Conservation (phyloP, 1,140 invertebrate genomes). For the Drosophila setifemur region DNA sequence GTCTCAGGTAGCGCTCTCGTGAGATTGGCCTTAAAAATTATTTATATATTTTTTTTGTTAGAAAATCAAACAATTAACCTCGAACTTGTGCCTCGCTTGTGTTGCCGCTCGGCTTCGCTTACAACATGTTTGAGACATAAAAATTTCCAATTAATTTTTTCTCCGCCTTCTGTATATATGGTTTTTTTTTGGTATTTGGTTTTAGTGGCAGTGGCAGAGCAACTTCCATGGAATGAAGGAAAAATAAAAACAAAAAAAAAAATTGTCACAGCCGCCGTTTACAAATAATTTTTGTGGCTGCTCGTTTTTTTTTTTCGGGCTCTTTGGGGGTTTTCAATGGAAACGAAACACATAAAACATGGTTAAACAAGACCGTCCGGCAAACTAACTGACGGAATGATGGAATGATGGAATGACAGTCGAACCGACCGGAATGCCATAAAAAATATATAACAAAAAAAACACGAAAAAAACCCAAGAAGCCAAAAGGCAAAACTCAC, state of each 20-base stretch:
- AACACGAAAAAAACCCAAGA: not conserved
- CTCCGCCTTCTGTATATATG: conserved; percentile 18
- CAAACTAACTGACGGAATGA: conserved; percentile 33
- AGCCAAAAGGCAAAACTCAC: conserved; percentile 1
- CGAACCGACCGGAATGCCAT: conserved; percentile 55
- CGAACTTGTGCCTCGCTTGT: conserved; percentile 64
- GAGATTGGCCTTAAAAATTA: conserved; percentile 69
- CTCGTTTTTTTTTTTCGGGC: conserved; percentile 20
- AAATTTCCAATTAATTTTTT: conserved; percentile 79
- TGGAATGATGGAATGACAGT: not conserved
- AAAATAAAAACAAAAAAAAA: conserved; percentile 42
- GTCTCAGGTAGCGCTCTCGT: conserved; percentile 43
- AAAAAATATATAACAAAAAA: conserved; percentile 19
- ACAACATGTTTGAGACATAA: conserved; percentile 79
- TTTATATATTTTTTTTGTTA: conserved; percentile 68
- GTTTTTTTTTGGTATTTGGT: conserved; percentile 45
- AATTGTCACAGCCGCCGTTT: conserved; percentile 78
- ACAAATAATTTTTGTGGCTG: conserved; percentile 73
- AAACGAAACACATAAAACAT: conserved; percentile 80
- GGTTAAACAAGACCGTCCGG: conserved; percentile 54
- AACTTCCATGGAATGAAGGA: conserved; percentile 67
- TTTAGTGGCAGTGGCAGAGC: conserved; percentile 56
- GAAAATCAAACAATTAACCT: conserved; percentile 81
- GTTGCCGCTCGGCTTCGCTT: conserved; percentile 35
- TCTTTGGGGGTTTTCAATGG: conserved; percentile 78